phyloP scores from a whole-genome alignment of 2,113 vertebrate species.

The Psophia crepitans region DNA sequence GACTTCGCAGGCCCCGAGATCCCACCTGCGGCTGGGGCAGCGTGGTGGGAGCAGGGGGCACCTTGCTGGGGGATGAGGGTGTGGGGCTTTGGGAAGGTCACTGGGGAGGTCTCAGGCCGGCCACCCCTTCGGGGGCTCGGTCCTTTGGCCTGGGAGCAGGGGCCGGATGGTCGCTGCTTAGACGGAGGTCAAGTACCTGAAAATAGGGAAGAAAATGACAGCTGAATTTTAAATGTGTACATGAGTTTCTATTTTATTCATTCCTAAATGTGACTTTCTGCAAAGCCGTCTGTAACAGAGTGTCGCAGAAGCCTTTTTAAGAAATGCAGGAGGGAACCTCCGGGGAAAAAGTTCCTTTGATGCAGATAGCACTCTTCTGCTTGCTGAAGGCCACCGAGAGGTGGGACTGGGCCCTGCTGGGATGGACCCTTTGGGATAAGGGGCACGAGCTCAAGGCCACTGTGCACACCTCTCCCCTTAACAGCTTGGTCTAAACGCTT shows the following conservation, averaged over 20 bases:
- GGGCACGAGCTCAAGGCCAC: neutral
- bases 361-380: neutral
- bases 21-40: neutral
- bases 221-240: neutral
- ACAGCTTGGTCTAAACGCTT: neutral
- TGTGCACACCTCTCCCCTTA: neutral
- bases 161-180: no score
- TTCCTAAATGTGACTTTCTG: neutral
- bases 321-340: neutral
- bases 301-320: neutral
- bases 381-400: neutral
- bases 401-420: neutral
- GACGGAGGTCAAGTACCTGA: neutral
- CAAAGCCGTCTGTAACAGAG: neutral
- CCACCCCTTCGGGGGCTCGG: no score
- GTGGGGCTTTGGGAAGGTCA: no score
- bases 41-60: accelerated
- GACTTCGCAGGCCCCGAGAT: neutral
- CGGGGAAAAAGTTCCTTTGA: neutral
- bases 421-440: neutral
- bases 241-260: neutral
- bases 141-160: no score
- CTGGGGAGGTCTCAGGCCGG: no score
- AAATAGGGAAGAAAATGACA: neutral
- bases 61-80: neutral